Percentiles rank a stretch among this genome's conserved stretches.
These are phyloP conservation scores for Pyrrhia umbra DNA, from an alignment of 2,888 invertebrate genomes.

Conservation along the genomic window DNA sequence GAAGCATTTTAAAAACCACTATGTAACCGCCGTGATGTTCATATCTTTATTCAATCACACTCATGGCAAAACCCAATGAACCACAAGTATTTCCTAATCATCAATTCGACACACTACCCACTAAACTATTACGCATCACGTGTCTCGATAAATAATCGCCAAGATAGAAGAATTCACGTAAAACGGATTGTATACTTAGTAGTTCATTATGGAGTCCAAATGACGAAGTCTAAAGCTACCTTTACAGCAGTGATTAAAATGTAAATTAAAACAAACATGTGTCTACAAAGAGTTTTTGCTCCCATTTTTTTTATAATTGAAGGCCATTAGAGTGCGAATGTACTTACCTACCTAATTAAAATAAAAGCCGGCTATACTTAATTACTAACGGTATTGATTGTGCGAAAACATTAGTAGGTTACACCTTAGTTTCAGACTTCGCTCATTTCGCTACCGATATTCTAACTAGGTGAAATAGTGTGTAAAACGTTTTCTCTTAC, in stretches of 20 bases:
- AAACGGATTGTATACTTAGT: background rate
- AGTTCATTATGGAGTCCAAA: background rate
- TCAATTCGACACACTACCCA: constrained; percentile 35
- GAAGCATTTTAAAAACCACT: background rate
- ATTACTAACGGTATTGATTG: constrained; percentile 31
- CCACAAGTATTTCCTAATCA: constrained; percentile 34
- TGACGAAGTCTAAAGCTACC: background rate
- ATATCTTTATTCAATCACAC: constrained; percentile 25
- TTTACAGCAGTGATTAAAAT: constrained; percentile 3
- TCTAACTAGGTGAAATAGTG: constrained; percentile 11
- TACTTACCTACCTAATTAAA: constrained; percentile 35
- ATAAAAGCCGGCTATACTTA: constrained; percentile 24
- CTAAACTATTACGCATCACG: constrained; percentile 20
- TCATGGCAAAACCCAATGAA: constrained; percentile 19
- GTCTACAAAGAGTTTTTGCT: background rate
- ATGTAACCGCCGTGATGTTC: background rate
- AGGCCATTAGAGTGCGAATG: constrained; percentile 20
- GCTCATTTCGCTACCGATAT: constrained; percentile 30
- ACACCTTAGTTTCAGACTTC: constrained; percentile 8
- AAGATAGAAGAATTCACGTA: background rate
- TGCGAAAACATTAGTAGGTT: constrained; percentile 18
- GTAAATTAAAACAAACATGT: constrained; percentile 25
- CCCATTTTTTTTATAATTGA: constrained; percentile 18
- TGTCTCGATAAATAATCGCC: background rate
- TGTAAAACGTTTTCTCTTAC: constrained; percentile 29